Evolutionary conservation across 1,140 invertebrate genomes (phyloP).

Genomic region (Drosophila nikananu): DNA sequence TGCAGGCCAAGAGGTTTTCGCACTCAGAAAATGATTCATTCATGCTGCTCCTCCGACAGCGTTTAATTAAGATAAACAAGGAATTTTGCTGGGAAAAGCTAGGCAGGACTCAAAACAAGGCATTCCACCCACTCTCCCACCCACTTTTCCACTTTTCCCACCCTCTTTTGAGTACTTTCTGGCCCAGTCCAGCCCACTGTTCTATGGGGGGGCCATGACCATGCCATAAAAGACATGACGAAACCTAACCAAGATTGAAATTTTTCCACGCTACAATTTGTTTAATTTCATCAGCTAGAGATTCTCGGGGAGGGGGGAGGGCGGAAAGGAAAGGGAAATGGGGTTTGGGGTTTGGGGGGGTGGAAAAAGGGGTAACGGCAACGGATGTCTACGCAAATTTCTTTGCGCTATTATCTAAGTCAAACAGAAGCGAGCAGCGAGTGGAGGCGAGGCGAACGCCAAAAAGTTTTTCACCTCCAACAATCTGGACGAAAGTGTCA

Average conservation of each 20-base stretch:
- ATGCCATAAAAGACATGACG: conserved; percentile 62
- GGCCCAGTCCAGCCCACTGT: conserved; percentile 10
- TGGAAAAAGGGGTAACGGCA: neutral
- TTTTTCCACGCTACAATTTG: conserved; percentile 76
- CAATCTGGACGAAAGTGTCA: conserved; percentile 27
- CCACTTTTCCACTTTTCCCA: neutral
- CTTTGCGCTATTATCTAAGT: conserved; percentile 69
- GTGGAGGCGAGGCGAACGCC: conserved; percentile 16
- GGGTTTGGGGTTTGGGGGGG: neutral
- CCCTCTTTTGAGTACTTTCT: conserved; percentile 9
- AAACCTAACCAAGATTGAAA: conserved; percentile 53
- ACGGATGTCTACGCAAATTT: conserved; percentile 48
- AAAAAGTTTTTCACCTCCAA: conserved; percentile 59
- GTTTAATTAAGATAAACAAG: conserved; percentile 40
- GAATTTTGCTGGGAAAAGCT: neutral
- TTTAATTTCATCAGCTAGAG: conserved; percentile 64
- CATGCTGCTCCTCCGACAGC: neutral
- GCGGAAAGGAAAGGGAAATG: neutral
- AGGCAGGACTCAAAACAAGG: neutral
- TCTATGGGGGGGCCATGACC: conserved; percentile 13
- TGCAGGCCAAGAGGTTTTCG: neutral
- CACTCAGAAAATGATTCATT: conserved; percentile 24
- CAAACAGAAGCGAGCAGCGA: conserved; percentile 54
- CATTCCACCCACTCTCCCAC: neutral
- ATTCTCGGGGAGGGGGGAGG: neutral